phyloP scores from a whole-genome alignment of 2,113 vertebrate species.

The Chiloscyllium plagiosum region DNA sequence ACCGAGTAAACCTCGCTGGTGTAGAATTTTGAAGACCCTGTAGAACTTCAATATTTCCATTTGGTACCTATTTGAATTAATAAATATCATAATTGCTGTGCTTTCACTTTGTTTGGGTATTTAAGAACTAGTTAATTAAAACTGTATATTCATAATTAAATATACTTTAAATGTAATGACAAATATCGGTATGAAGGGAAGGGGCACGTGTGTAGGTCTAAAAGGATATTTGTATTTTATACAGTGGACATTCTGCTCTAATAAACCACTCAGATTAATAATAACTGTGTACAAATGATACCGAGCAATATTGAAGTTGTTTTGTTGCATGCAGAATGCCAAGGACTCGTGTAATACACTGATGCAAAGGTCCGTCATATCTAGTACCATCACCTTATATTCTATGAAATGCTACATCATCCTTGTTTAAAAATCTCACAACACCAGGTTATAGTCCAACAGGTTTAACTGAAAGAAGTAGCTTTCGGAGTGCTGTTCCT shows the following conservation, averaged over 20 bases:
- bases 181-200: neutral
- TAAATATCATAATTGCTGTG: neutral
- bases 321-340: neutral
- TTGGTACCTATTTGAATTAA: neutral
- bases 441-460: no score
- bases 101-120: neutral
- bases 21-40: neutral
- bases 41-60: neutral
- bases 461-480: no score
- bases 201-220: neutral
- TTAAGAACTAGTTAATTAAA: neutral
- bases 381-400: neutral
- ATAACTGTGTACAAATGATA: neutral
- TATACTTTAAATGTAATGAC: neutral
- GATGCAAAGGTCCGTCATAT: neutral
- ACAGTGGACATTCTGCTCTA: neutral
- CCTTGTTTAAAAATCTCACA: constrained; percentile 28
- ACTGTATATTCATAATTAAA: neutral
- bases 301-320: neutral
- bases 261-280: neutral
- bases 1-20: no score
- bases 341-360: neutral
- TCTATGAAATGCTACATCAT: constrained; percentile 47
- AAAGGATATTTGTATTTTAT: neutral
- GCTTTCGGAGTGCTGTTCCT: no score